Conservation (phyloP, 2,888 invertebrate genomes). For the Onthophagus sagittarius region DNA sequence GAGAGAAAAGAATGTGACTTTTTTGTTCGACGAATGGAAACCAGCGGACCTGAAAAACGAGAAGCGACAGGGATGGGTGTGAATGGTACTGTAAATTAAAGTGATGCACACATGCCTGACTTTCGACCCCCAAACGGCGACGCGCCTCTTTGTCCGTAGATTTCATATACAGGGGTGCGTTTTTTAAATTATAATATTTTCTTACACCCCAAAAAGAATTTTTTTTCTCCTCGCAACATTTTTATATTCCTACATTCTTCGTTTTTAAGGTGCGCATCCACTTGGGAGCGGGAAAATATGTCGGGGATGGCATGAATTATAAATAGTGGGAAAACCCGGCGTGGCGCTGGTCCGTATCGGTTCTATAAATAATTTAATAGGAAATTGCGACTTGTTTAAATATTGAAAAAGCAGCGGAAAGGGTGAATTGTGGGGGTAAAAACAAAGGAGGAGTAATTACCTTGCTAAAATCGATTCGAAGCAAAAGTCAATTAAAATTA, state of each 20-base stretch:
- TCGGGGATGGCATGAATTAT: no score
- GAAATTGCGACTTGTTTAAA: background rate
- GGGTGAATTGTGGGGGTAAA: no score
- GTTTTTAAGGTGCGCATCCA: no score
- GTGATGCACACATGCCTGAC: conserved; percentile 17
- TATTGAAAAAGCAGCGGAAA: background rate
- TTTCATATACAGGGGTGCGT: background rate
- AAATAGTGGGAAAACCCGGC: background rate
- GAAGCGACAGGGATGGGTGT: conserved; percentile 19
- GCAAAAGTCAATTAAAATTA: no score
- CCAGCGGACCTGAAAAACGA: conserved; percentile 8
- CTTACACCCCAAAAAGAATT: background rate
- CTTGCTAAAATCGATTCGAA: no score
- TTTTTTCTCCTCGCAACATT: no score
- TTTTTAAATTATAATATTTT: background rate
- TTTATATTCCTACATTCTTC: no score
- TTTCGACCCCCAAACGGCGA: conserved; percentile 1
- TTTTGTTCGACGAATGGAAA: conserved; percentile 1
- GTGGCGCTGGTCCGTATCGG: background rate
- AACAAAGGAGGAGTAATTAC: no score
- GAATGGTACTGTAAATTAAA: conserved; percentile 23
- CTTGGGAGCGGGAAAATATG: no score
- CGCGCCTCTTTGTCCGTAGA: background rate
- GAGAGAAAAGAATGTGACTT: conserved; percentile 1
- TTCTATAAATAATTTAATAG: background rate